These are phyloP conservation scores for Pardalotus punctatus DNA, from an alignment of 2,113 vertebrate species.

Conservation along the genomic window DNA sequence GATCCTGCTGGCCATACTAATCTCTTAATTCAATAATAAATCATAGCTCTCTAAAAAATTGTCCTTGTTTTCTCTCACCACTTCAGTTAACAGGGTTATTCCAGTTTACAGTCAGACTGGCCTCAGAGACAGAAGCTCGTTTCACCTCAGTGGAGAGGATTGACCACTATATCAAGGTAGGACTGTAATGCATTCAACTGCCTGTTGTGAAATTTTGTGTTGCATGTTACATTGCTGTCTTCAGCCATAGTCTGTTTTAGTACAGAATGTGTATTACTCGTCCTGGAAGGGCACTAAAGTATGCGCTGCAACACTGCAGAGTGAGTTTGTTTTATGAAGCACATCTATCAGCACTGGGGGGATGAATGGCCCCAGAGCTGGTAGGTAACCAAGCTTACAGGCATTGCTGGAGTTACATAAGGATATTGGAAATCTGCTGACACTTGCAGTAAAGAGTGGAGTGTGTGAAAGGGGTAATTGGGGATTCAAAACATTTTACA, in stretches of 20 bases:
- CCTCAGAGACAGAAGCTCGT: constrained; percentile 92
- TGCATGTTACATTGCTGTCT: background rate
- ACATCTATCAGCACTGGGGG: background rate
- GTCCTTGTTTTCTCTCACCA: background rate
- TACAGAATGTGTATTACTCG: background rate
- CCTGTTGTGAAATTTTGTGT: background rate
- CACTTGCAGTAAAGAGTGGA: background rate
- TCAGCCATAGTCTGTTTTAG: background rate
- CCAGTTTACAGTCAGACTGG: constrained; percentile 93
- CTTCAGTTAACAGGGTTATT: constrained; percentile 89
- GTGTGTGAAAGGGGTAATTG: background rate
- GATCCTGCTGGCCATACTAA: background rate
- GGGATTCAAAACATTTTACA: background rate
- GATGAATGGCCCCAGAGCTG: background rate
- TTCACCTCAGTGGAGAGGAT: constrained; percentile 95
- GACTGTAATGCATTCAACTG: background rate
- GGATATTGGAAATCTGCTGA: background rate
- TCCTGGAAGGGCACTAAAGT: background rate
- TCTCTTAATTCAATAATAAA: background rate
- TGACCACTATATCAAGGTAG: constrained; percentile 90
- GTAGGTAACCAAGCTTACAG: background rate
- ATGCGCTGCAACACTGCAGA: background rate
- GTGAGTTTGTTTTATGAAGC: background rate
- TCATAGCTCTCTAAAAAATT: background rate
- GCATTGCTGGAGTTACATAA: background rate